Evolutionary conservation across 2,113 vertebrate genomes (phyloP).

Genomic region (Etia nguti): DNA sequence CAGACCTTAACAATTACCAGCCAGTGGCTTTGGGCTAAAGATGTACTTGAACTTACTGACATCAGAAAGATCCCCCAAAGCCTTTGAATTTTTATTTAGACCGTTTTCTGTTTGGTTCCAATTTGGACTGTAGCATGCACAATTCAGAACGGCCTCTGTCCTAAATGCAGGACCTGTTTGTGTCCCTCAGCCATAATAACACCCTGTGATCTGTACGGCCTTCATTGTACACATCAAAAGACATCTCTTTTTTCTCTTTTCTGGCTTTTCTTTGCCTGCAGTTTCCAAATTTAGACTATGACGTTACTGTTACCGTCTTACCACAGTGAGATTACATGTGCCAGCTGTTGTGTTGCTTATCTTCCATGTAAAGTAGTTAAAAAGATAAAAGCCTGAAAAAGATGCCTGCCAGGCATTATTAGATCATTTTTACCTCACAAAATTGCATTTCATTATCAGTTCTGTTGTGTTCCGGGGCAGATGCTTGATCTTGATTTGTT

Average conservation of each 20-base stretch:
- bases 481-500: background rate
- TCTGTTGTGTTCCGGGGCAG: background rate
- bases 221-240: background rate
- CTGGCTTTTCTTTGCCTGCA: background rate
- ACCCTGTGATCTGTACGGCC: background rate
- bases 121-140: background rate
- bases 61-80: background rate
- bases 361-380: background rate
- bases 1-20: background rate
- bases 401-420: background rate
- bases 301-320: background rate
- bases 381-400: background rate
- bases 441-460: background rate
- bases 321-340: background rate
- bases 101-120: background rate
- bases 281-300: background rate
- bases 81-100: background rate
- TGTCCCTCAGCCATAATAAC: background rate
- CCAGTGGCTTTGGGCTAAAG: background rate
- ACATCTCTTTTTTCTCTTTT: fast-evolving
- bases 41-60: background rate
- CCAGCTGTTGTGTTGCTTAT: background rate
- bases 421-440: background rate
- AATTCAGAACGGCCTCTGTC: background rate
- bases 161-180: background rate